Percentiles rank a stretch among this genome's conserved stretches.
These are phyloP conservation scores for Radopholus similis DNA, from an alignment of 1,140 invertebrate species.

Conservation along the genomic window DNA sequence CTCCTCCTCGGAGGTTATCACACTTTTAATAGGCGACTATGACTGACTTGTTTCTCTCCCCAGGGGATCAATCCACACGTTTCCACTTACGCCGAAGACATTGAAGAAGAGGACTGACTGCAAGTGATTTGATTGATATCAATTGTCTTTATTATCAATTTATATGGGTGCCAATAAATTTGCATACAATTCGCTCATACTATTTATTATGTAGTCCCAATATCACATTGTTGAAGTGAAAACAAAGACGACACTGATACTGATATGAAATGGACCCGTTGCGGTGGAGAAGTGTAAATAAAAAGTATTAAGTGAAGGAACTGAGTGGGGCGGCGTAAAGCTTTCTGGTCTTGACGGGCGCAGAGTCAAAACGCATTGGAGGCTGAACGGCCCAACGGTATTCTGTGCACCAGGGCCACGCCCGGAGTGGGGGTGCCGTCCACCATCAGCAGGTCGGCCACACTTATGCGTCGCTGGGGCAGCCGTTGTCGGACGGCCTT, in stretches of 20 bases:
- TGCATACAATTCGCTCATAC: too few species aligned
- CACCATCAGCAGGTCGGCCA: slow-evolving; percentile 35
- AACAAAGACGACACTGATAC: too few species aligned
- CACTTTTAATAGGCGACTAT: neutral
- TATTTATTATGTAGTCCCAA: too few species aligned
- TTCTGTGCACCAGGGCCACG: slow-evolving; percentile 45
- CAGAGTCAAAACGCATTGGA: slow-evolving; percentile 42
- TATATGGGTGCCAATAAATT: too few species aligned
- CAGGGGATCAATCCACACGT: neutral
- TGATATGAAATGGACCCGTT: too few species aligned
- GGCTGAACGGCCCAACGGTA: slow-evolving; percentile 40
- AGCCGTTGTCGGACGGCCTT: neutral
- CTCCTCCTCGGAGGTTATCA: neutral
- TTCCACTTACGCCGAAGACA: neutral
- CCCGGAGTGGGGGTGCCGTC: slow-evolving; percentile 18
- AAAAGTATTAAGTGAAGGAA: too few species aligned
- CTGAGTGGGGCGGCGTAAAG: too few species aligned
- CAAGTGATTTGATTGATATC: too few species aligned
- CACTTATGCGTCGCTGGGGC: slow-evolving; percentile 12
- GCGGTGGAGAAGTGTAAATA: too few species aligned
- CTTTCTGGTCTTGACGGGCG: neutral
- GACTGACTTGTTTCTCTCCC: neutral
- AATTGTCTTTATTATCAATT: too few species aligned
- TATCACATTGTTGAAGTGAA: too few species aligned
- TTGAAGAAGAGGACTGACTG: too few species aligned